Base-by-base conservation (phyloP, 1,140 invertebrate species). In the Drosophila kohkoa region DNA sequence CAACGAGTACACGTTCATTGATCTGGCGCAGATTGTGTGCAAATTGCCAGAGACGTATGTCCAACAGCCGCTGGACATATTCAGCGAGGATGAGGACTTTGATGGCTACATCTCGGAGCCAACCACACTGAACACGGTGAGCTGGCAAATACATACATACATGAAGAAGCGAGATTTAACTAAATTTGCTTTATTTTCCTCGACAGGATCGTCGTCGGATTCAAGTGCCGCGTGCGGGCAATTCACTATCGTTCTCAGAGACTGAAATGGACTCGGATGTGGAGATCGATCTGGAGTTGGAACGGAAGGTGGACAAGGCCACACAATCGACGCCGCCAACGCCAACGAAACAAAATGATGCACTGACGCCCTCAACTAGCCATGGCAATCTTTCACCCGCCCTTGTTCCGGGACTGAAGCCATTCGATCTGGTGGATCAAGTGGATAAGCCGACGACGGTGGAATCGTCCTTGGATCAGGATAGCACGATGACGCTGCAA, bases 21-120 rank as follows among this genome's bases (percentile, higher is more conserved):
- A 99, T 94, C 94, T 99, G 38, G 98, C 98, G 10, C 97, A 99
- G 93, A 97, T 99, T 95, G 98, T 99, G 45, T 99, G 97, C 83
- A 96, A 97, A 90, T 96, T 99, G 52, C 93, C 57, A 75, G 93
- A 70, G 93, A 94, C 58, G 92, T 93, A 59, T 94, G 94, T 59
- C 91, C 93, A 77, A 93, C 94, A 74, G 2, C 93, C 57, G 92
- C 93, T 77, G 93, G 94, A 79, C 49, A 49, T 91, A 16, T 92
- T 82, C 81, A 94, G 94, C 82, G 95, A 97, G 74, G 96, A 96
- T 75, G 95, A 94, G 48, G 95, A 97, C 82, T 96, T 96, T 91
- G 95, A 96, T 81, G 97, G 97, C 15, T 98, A 98, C 92, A 96
- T 95, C 7, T 97, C 96, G 1, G 97, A 98, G 93, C 97, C 97